Evolutionary conservation across 1,140 invertebrate species (phyloP), one percentile per base, ranked within the genome.

Genomic region (Ptiloglossa arizonensis): DNA sequence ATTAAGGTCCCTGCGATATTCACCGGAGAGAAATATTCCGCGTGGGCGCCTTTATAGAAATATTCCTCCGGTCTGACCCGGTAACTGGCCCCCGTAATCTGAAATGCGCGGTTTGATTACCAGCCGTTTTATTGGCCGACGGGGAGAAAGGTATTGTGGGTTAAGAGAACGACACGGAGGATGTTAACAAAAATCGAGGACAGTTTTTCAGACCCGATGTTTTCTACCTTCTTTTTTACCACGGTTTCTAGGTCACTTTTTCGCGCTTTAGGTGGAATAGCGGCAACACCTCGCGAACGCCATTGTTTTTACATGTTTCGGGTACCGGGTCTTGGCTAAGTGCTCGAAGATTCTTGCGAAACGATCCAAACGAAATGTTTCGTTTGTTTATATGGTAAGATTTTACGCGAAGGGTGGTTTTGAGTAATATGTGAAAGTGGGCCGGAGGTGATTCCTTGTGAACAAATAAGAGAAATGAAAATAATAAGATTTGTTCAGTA

Each of bases 41-140:
- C 67, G 74, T 77, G 67, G 74, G 74, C 48, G 74, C 3, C 6
- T 68, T 71, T 77, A 63, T 71, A 77, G 74, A 62, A 70, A 71
- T 71, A 62, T 71, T 62, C 29, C 38, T 8, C 32, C 24, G 24
- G 24, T 15, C 44, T 17, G 62, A 57, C 44, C 41, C 4, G 19
- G 17, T 24, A 56, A 22, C 22, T 27, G 64, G 57, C 41, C 17
- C 54, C 22, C 22, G 41, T 59, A 56, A 75, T 75, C 54, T 48
- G 29, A 68, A 68, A 32, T 15, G 50, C 62, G 62, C 24, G 17
- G 24, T 64, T 62, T 62, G 59, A 44, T 73, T 73, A 52, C 62
- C 22, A 5, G 24, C 1, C 48, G 35, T 54, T 67, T 59, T 22
- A 48, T 60, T 41, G 41, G 27, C 15, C 44, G 8, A 13, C 15